Conservation (phyloP, 2,797 vertebrate species). For the Channa striata region DNA sequence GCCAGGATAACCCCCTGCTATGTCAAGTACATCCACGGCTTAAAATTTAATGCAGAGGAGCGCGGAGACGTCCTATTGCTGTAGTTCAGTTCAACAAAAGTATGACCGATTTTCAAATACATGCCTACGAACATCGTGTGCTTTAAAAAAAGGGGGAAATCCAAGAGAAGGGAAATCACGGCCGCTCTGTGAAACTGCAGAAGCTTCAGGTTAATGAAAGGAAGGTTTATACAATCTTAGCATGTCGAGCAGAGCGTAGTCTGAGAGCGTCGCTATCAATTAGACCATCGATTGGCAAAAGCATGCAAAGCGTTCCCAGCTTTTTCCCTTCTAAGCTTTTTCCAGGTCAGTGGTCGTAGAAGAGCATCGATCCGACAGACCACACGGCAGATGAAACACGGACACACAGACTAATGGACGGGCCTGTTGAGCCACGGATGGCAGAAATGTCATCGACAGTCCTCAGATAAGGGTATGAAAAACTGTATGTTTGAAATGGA, state of each 20-base stretch:
- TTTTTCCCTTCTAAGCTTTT: slow-evolving; percentile 69
- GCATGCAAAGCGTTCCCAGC: slow-evolving; percentile 66
- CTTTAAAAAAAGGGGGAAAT: slow-evolving; percentile 5
- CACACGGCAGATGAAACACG: slow-evolving; percentile 68
- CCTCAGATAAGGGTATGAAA: slow-evolving; percentile 21
- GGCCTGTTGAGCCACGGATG: slow-evolving; percentile 53
- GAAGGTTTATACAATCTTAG: slow-evolving; percentile 42
- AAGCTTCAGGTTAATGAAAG: slow-evolving; percentile 59
- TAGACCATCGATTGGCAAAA: slow-evolving; percentile 74
- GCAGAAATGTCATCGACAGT: slow-evolving; percentile 36
- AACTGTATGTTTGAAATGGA: slow-evolving; percentile 15
- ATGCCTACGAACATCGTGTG: slow-evolving; percentile 20
- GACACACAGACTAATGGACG: slow-evolving; percentile 60
- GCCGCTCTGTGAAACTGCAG: slow-evolving; percentile 35
- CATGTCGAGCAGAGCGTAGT: slow-evolving; percentile 54
- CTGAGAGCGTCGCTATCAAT: slow-evolving; percentile 69
- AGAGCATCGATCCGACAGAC: slow-evolving; percentile 78
- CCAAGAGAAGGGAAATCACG: slow-evolving; percentile 34
- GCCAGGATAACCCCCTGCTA: slow-evolving; percentile 64
- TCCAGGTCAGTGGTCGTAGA: slow-evolving; percentile 79
- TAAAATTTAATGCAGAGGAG: slow-evolving; percentile 43
- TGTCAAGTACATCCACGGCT: slow-evolving; percentile 56
- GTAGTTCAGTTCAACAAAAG: slow-evolving; percentile 16
- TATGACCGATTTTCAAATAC: slow-evolving; percentile 3
- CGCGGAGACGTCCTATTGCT: not conserved